A percentile compares a stretch with the other conserved stretches of the same genome.
Evolutionary conservation across 2,797 vertebrate species (phyloP).

Genomic region (Phrynocephalus guinanensis): DNA sequence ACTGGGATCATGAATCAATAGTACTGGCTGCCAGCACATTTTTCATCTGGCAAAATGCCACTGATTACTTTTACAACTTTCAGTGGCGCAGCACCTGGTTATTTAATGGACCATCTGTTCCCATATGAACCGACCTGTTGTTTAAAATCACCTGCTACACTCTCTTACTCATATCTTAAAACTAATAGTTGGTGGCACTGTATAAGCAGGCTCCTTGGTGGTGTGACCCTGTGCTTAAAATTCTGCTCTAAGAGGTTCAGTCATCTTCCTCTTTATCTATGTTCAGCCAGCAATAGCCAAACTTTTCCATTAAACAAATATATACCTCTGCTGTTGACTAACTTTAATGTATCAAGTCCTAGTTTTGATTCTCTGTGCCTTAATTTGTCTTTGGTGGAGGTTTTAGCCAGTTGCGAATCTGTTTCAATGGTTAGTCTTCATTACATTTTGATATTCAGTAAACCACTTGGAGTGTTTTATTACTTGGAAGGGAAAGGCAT

Average conservation of each 20-base stretch:
- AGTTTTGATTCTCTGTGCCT: no score
- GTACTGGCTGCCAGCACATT: neutral
- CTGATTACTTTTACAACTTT: neutral
- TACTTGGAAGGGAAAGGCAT: neutral
- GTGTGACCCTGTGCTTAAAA: neutral
- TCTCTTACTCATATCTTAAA: neutral
- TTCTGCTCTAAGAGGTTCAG: neutral
- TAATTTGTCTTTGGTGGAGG: no score
- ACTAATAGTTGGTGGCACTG: neutral
- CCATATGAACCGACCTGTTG: neutral
- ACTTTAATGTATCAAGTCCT: no score
- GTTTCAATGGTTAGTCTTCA: neutral
- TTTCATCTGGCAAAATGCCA: no score
- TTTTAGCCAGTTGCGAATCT: neutral
- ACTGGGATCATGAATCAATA: neutral
- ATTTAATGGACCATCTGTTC: neutral
- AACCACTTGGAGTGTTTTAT: neutral
- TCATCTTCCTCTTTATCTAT: neutral
- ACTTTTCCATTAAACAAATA: neutral
- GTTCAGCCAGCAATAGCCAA: neutral
- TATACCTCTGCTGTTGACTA: neutral
- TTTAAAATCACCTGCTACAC: neutral
- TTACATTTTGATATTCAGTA: neutral
- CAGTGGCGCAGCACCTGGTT: neutral
- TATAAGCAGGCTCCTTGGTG: neutral